Conservation (phyloP, 2,888 invertebrate species). For the Drosophila fungiperda region DNA sequence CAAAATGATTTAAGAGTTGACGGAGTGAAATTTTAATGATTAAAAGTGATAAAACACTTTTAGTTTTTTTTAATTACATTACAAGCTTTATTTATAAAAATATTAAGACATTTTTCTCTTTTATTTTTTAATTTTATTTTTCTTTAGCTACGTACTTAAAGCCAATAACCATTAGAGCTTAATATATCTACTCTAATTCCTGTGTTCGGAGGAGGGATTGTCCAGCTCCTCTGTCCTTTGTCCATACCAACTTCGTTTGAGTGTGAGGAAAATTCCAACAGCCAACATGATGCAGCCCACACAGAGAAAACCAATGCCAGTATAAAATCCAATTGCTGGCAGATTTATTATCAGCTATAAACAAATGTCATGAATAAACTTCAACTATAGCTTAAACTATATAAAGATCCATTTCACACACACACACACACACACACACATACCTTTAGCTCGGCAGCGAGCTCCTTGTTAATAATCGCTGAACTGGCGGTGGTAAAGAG, state of each 20-base stretch:
- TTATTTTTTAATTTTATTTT: neutral
- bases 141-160: neutral
- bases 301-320: conserved; percentile 74
- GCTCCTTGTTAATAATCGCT: conserved; percentile 58
- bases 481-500: conserved; percentile 74
- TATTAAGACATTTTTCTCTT: neutral
- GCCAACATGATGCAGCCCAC: conserved; percentile 68
- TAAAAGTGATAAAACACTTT: neutral
- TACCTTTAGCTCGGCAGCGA: conserved; percentile 76
- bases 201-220: neutral
- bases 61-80: neutral
- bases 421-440: conserved; percentile 37
- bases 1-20: neutral
- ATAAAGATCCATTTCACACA: neutral
- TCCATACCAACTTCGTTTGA: conserved; percentile 74
- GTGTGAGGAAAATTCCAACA: conserved; percentile 65
- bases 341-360: conserved; percentile 73
- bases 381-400: neutral
- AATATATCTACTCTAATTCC: neutral
- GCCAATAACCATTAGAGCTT: too few species aligned
- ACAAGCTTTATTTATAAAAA: neutral
- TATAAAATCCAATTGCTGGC: conserved; percentile 72
- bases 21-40: neutral
- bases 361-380: conserved; percentile 6
- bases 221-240: conserved; percentile 51